These are phyloP conservation scores for Cataglyphis albicans DNA, from an alignment of 2,888 invertebrate genomes.

Conservation along the genomic window DNA sequence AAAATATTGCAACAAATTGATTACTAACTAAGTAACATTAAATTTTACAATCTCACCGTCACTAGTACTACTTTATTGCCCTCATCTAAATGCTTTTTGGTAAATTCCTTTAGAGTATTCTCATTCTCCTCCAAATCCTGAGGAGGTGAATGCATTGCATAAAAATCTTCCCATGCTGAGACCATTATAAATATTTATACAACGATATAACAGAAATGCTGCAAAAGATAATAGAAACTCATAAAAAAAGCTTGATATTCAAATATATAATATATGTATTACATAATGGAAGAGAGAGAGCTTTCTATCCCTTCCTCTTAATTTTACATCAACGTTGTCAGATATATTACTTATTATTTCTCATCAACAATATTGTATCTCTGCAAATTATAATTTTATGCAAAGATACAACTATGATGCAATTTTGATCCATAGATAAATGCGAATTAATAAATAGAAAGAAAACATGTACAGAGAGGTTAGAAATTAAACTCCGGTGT, in stretches of 20 bases:
- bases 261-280: neutral
- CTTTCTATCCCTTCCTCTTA: neutral
- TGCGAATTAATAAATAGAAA: neutral
- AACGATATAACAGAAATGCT: neutral
- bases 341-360: neutral
- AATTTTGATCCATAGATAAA: neutral
- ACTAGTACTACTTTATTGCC: constrained; percentile 92
- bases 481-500: constrained; percentile 6
- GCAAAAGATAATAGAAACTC: neutral
- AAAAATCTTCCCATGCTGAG: constrained; percentile 94
- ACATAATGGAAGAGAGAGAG: neutral
- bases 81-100: constrained; percentile 89
- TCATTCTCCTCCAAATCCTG: constrained; percentile 92
- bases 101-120: constrained; percentile 91
- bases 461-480: neutral
- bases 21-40: neutral
- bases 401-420: no score
- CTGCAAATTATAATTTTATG: neutral
- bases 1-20: constrained; percentile 20
- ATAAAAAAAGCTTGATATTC: neutral
- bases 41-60: constrained; percentile 87
- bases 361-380: neutral
- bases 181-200: constrained; percentile 73
- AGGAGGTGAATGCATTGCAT: constrained; percentile 92
- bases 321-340: neutral